A percentile compares a stretch with the other conserved stretches of the same genome.
These are phyloP conservation scores for Cheilosia variabilis DNA, from an alignment of 2,888 invertebrate genomes.

Conservation along the genomic window DNA sequence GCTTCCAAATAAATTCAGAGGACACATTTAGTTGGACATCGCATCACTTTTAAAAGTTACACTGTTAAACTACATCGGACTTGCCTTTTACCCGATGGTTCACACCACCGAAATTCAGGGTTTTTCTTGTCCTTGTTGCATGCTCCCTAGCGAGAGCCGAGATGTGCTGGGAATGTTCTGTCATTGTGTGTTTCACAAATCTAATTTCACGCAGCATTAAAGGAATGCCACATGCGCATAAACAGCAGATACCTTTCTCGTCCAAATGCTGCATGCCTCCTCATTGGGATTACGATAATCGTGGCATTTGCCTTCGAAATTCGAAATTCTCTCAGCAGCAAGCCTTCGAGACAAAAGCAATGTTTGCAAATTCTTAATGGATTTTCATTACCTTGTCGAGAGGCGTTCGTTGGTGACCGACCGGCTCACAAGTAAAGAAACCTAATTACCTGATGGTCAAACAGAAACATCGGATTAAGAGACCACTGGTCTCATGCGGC, in stretches of 20 bases:
- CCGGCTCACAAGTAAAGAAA: slow-evolving; percentile 55
- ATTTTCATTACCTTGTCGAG: slow-evolving; percentile 70
- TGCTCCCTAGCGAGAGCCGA: slow-evolving; percentile 41
- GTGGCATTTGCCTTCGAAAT: slow-evolving; percentile 52
- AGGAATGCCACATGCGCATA: slow-evolving; percentile 76
- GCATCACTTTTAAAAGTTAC: slow-evolving; percentile 46
- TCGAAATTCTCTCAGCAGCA: slow-evolving; percentile 51
- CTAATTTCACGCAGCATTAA: slow-evolving; percentile 84
- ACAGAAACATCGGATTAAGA: slow-evolving; percentile 75
- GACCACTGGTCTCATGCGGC: slow-evolving; percentile 59
- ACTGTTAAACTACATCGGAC: slow-evolving; percentile 12
- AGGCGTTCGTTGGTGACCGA: slow-evolving; percentile 38
- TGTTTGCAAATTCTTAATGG: slow-evolving; percentile 75
- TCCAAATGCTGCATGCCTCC: slow-evolving; percentile 15
- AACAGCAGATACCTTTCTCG: slow-evolving; percentile 42
- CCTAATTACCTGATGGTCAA: slow-evolving; percentile 73
- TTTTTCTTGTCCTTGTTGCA: slow-evolving; percentile 30
- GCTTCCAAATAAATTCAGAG: neutral
- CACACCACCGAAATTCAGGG: slow-evolving; percentile 33
- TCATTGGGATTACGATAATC: slow-evolving; percentile 62
- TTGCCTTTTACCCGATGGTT: slow-evolving; percentile 45
- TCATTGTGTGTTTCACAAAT: slow-evolving; percentile 78
- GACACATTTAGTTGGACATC: slow-evolving; percentile 1
- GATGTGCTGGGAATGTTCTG: slow-evolving; percentile 55
- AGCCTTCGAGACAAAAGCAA: slow-evolving; percentile 66